phyloP scores from a whole-genome alignment of 2,888 invertebrate genomes.

The Apodemia duryi region DNA sequence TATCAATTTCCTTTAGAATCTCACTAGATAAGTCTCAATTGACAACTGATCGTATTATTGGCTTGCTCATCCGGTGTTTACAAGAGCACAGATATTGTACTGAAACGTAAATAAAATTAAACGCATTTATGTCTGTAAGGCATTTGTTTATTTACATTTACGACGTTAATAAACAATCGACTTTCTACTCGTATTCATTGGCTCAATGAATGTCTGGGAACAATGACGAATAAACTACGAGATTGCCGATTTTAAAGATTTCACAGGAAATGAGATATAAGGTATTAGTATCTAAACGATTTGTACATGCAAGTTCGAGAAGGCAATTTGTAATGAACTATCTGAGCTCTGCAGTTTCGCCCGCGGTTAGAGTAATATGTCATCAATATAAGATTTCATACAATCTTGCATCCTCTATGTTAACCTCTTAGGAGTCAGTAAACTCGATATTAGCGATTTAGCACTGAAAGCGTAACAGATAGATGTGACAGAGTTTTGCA shows the following conservation, averaged over 20 bases:
- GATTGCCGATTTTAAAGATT: background rate
- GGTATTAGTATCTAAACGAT: no score
- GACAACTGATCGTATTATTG: conserved; percentile 33
- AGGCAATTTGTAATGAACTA: no score
- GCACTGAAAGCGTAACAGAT: no score
- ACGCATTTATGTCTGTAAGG: conserved; percentile 47
- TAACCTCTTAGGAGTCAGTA: no score
- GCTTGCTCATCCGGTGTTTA: conserved; percentile 61
- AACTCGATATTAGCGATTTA: no score
- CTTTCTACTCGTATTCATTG: conserved; percentile 30
- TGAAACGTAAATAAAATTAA: conserved; percentile 33
- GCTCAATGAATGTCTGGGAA: conserved; percentile 33
- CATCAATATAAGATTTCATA: no score
- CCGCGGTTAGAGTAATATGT: no score
- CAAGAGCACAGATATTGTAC: conserved; percentile 33
- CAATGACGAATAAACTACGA: conserved; percentile 22
- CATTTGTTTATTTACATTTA: conserved; percentile 61
- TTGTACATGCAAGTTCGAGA: no score
- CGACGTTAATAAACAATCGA: conserved; percentile 42
- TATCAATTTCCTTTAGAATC: conserved; percentile 16
- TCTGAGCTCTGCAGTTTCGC: no score
- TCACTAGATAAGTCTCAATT: conserved; percentile 34
- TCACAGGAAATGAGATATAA: background rate
- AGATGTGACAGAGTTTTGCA: no score
- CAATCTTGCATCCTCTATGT: no score